Conservation (phyloP, 2,888 invertebrate genomes). For the Glyphotaelius pellucidus region DNA sequence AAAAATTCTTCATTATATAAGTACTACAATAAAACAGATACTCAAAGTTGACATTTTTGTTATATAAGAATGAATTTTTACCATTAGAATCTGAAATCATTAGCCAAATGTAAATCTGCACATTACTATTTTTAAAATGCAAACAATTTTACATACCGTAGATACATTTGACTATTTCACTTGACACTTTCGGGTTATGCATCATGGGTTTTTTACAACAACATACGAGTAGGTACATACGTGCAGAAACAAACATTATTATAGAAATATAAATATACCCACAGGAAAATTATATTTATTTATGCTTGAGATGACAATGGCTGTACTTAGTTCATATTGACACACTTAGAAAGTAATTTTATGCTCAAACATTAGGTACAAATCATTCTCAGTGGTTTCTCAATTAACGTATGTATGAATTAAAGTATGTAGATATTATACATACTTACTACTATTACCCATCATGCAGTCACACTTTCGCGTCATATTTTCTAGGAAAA, state of each 20-base stretch:
- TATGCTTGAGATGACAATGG: not conserved
- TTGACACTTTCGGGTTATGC: not conserved
- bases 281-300: not conserved
- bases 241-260: not conserved
- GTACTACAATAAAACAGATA: too few relatives aligned
- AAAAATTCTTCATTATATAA: too few relatives aligned
- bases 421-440: not conserved
- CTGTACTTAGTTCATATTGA: not conserved
- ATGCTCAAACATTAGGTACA: constrained; percentile 3
- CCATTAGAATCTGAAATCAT: too few relatives aligned
- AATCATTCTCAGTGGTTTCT: not conserved
- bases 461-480: not conserved
- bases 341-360: constrained; percentile 15
- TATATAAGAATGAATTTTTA: too few relatives aligned
- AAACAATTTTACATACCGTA: not conserved
- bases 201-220: not conserved
- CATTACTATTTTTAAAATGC: not conserved
- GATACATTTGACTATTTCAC: not conserved
- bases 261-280: not conserved
- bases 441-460: not conserved
- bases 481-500: not conserved
- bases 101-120: not conserved
- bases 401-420: not conserved
- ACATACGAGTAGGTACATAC: too few relatives aligned
- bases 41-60: too few relatives aligned